Conservation (phyloP, 2,797 vertebrate species). For the Rhincodon typus region DNA sequence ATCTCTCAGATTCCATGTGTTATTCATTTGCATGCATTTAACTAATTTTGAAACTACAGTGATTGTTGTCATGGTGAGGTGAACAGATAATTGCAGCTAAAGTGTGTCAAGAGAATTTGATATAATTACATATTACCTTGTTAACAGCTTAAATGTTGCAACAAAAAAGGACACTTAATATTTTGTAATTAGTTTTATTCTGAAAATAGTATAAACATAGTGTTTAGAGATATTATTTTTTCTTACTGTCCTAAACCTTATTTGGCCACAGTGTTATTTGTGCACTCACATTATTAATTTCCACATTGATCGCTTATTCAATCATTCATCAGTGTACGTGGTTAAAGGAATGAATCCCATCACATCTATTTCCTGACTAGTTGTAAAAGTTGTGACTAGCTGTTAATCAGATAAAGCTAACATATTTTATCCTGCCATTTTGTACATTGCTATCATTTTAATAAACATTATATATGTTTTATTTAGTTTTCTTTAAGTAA, state of each 20-base stretch:
- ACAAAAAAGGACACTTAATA: not conserved
- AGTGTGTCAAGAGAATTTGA: slow-evolving; percentile 5
- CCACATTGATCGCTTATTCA: not conserved
- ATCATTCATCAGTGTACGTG: not conserved
- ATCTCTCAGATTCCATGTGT: not conserved
- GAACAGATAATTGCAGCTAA: slow-evolving; percentile 1
- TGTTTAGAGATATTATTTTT: not conserved
- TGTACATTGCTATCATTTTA: not conserved
- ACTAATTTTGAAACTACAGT: slow-evolving; percentile 6
- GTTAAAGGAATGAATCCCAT: not conserved
- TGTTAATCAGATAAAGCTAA: not conserved
- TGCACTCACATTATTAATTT: not conserved
- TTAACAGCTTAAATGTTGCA: slow-evolving; percentile 1
- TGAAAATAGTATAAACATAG: not conserved
- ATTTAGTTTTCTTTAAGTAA: not conserved
- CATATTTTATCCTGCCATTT: not conserved
- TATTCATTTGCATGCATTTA: not conserved
- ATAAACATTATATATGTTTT: not conserved
- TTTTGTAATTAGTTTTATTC: slow-evolving; percentile 15
- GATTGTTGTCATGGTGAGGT: slow-evolving; percentile 25
- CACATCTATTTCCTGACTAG: not conserved
- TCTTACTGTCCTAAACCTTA: not conserved
- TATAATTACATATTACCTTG: not conserved
- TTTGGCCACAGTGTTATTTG: not conserved
- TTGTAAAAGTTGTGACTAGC: not conserved